These are phyloP conservation scores for Archilochus colubris DNA, from an alignment of 2,113 vertebrate species.

Conservation along the genomic window DNA sequence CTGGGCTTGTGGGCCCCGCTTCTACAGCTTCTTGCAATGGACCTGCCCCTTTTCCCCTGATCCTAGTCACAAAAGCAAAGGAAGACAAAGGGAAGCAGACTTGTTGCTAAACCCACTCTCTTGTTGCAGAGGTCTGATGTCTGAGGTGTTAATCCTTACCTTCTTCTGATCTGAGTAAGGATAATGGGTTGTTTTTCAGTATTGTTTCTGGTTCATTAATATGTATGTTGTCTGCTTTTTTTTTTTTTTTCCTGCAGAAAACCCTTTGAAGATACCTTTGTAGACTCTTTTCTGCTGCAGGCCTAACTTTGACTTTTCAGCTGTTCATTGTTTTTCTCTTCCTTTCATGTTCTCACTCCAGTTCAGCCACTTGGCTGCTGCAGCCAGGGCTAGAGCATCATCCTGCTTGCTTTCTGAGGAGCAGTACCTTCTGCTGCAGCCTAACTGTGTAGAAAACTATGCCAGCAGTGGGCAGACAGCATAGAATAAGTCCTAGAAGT, in stretches of 20 bases:
- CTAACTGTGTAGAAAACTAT: background rate
- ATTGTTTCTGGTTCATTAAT: slow-evolving; percentile 74
- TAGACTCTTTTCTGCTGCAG: slow-evolving; percentile 58
- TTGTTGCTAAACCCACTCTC: slow-evolving; percentile 6
- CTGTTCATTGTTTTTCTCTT: slow-evolving; percentile 35
- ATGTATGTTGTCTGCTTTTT: slow-evolving; percentile 57
- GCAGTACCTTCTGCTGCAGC: background rate
- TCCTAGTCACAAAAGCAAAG: slow-evolving; percentile 4
- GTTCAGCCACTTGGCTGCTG: background rate
- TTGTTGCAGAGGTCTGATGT: slow-evolving; percentile 45
- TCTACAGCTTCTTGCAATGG: background rate
- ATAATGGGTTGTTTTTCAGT: slow-evolving; percentile 73
- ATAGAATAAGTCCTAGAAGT: background rate
- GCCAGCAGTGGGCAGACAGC: background rate
- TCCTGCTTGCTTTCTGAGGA: background rate
- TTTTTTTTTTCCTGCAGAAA: background rate
- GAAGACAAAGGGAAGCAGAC: background rate
- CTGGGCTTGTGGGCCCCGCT: background rate
- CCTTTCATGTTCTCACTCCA: background rate
- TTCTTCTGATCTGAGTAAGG: slow-evolving; percentile 72
- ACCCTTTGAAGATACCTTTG: slow-evolving; percentile 72
- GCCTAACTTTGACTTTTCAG: slow-evolving; percentile 59
- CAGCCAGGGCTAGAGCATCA: background rate
- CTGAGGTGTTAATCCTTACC: slow-evolving; percentile 64
- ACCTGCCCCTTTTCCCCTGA: background rate